Conservation (phyloP, 2,113 vertebrate genomes). For the Siphamia tubifer region DNA sequence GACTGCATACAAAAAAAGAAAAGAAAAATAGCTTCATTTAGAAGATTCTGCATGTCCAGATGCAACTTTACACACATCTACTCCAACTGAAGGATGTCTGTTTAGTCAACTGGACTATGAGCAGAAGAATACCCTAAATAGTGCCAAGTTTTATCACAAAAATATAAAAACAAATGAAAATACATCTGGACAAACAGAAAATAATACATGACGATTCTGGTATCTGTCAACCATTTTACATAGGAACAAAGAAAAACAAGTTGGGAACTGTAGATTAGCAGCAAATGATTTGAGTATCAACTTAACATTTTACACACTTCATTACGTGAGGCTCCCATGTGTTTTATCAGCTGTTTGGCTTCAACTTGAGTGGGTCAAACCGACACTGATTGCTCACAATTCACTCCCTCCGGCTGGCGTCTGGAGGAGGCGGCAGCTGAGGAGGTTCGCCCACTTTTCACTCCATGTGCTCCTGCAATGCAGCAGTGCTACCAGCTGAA, state of each 20-base stretch:
- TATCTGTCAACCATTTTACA: neutral
- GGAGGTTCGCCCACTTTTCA: slow-evolving; percentile 47
- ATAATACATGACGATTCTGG: neutral
- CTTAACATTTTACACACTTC: slow-evolving; percentile 20
- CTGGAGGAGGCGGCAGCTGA: slow-evolving; percentile 43
- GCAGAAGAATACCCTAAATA: neutral
- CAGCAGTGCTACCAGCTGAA: slow-evolving; percentile 71
- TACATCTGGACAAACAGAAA: slow-evolving; percentile 68
- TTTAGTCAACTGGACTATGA: neutral
- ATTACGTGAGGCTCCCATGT: slow-evolving; percentile 35
- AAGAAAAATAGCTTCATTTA: neutral
- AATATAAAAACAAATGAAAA: slow-evolving; percentile 5
- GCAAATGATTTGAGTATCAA: slow-evolving; percentile 27
- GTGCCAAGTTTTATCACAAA: neutral
- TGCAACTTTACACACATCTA: slow-evolving; percentile 10
- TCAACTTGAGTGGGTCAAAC: slow-evolving; percentile 48
- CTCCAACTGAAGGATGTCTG: neutral
- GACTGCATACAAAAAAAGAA: neutral
- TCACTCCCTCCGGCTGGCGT: slow-evolving; percentile 59
- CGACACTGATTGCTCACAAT: slow-evolving; percentile 66
- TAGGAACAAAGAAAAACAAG: slow-evolving; percentile 16
- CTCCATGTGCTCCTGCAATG: slow-evolving; percentile 73
- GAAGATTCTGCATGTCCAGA: slow-evolving; percentile 54
- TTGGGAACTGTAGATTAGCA: slow-evolving; percentile 28
- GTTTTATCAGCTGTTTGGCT: slow-evolving; percentile 45